A percentile compares a stretch with the other conserved stretches of the same genome.
Conservation (phyloP, 2,888 invertebrate species). For the Eledone cirrhosa region DNA sequence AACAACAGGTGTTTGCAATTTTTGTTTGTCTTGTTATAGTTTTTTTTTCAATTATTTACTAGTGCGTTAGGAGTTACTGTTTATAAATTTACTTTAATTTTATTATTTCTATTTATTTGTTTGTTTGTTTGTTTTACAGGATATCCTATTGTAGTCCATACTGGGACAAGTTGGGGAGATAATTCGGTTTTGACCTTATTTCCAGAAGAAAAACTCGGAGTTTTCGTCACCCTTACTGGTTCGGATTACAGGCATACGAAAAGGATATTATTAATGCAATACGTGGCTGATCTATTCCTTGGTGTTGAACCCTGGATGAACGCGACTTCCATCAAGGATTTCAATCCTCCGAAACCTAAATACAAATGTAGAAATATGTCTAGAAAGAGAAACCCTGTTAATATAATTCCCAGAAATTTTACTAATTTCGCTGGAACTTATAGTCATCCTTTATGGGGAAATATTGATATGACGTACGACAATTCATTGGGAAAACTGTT, state of each 20-base stretch:
- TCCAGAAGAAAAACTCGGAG: conserved; percentile 40
- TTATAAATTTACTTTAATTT: too few species aligned
- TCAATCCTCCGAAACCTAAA: neutral
- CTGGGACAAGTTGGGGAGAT: conserved; percentile 45
- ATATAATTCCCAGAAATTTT: too few species aligned
- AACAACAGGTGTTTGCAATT: too few species aligned
- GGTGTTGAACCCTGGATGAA: conserved; percentile 32
- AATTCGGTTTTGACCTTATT: conserved; percentile 39
- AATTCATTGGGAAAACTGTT: too few species aligned
- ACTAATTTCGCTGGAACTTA: neutral
- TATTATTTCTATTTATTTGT: too few species aligned
- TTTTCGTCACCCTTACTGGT: conserved; percentile 41
- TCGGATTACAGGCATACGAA: conserved; percentile 30
- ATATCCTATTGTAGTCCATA: conserved; percentile 38
- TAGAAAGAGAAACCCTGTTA: neutral
- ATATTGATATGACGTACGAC: neutral
- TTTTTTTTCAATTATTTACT: too few species aligned
- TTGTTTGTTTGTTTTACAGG: conserved; percentile 34
- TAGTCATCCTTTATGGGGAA: neutral
- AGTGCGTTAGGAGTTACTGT: too few species aligned
- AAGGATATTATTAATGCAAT: conserved; percentile 32
- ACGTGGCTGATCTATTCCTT: conserved; percentile 40
- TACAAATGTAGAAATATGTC: too few species aligned
- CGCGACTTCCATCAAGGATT: neutral
- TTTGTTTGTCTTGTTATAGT: too few species aligned